Conservation (phyloP, 2,113 vertebrate species). For the Otocyon megalotis region DNA sequence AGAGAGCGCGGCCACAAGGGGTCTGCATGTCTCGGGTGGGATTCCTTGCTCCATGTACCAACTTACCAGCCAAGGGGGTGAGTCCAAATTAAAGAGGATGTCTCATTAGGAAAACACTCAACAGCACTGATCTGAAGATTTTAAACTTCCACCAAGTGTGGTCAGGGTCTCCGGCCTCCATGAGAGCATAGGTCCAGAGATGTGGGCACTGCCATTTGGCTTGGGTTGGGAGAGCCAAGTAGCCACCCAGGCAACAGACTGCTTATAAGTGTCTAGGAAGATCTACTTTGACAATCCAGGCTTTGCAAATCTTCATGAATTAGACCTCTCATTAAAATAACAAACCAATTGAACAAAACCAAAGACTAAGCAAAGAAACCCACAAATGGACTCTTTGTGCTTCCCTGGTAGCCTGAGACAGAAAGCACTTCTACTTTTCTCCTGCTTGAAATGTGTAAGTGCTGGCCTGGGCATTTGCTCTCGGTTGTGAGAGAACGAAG, state of each 20-base stretch:
- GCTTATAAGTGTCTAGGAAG: conserved; percentile 15
- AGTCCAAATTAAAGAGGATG: not conserved
- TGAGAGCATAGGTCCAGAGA: not conserved
- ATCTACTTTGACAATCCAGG: not conserved
- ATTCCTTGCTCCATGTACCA: not conserved
- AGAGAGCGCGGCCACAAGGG: not conserved
- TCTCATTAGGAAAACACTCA: not conserved
- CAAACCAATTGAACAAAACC: not conserved
- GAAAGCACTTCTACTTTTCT: not conserved
- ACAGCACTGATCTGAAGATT: not conserved
- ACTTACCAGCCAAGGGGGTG: not conserved
- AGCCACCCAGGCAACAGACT: not conserved
- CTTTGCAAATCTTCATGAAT: not conserved
- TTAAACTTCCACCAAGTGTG: not conserved
- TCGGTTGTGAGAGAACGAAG: conserved; percentile 25
- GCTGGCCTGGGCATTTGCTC: not conserved
- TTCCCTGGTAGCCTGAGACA: not conserved
- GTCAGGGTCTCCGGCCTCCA: not conserved
- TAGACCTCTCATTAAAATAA: not conserved
- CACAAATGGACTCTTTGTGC: not conserved
- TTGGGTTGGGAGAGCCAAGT: not conserved
- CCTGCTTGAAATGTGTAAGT: not conserved
- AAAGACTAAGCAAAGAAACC: not conserved
- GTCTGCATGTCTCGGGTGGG: conserved; percentile 3
- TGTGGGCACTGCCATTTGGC: not conserved